Evolutionary conservation across 2,888 invertebrate species (phyloP), one percentile per base, ranked within the genome.

Genomic region (Drosophila robusta): DNA sequence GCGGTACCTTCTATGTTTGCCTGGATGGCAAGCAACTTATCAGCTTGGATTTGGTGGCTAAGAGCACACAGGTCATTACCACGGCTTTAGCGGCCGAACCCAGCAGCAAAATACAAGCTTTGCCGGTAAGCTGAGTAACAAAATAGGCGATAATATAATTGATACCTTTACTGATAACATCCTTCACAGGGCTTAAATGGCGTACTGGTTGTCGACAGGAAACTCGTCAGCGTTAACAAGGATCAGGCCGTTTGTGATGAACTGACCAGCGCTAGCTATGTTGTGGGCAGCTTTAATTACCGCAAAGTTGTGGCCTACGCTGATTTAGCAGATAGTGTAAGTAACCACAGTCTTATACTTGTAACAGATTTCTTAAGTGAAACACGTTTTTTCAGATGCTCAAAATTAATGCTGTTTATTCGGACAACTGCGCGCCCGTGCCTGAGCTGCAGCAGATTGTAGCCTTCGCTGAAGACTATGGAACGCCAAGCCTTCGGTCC

Each of bases 1-100:
- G 95, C 34, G 93, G 94, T 1, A 94, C 94, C 6, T 95, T 94
- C 90, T 95, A 95, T 90, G 94, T 94, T 6, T 97, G 96, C 80
- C 77, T 95, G 24, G 94, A 95, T 0, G 91, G 93, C 34, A 93
- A 92, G 65, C 93, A 94, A 67, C 89, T 96, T 16, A 93, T 95
- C 34, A 94, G 95, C 9, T 87, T 96, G 22, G 94, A 96, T 87
- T 92, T 96, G 9, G 93, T 93, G 1, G 93, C 94, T 0, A 91
- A 93, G 44, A 93, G 93, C 0, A 91, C 93, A 0, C 93, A 94
- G 68, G 91, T 86, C 93, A 45, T 92, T 93, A 73, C 85, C 5
- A 84, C 87, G 2, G 9, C 72, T 4, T 58, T 83, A 92, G 93
- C 75, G 93, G 60, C 84, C 1, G 91, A 90, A 62, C 90, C 92